Percentiles rank a stretch among this genome's conserved stretches.
These are phyloP conservation scores for Geotrypetes seraphini DNA, from an alignment of 2,797 vertebrate genomes.

Conservation along the genomic window DNA sequence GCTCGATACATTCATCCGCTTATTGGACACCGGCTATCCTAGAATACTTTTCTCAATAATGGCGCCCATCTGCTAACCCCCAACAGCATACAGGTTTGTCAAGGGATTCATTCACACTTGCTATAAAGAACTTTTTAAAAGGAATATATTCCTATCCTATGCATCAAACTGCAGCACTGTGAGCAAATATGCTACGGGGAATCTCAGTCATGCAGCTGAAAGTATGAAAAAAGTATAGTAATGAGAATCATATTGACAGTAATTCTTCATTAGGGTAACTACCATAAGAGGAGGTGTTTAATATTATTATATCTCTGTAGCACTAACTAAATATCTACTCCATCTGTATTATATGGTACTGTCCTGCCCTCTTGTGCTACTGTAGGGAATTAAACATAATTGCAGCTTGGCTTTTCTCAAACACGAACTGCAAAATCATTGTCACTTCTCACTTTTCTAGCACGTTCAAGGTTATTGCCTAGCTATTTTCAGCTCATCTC, in stretches of 20 bases:
- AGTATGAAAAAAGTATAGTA: too few relatives aligned
- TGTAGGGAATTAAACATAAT: constrained; percentile 31
- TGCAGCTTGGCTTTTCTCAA: constrained; percentile 29
- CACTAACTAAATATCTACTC: constrained; percentile 1
- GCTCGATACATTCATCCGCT: too few relatives aligned
- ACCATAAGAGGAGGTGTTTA: constrained; percentile 7
- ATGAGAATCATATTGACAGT: too few relatives aligned
- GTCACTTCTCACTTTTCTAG: constrained; percentile 53
- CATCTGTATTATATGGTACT: constrained; percentile 63
- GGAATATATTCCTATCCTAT: too few relatives aligned
- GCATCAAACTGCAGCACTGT: too few relatives aligned
- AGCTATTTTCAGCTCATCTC: constrained; percentile 88
- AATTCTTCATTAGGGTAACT: constrained; percentile 13
- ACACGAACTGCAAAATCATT: constrained; percentile 30
- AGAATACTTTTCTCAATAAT: too few relatives aligned
- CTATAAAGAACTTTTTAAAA: too few relatives aligned
- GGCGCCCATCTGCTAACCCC: too few relatives aligned
- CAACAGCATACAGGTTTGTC: background rate
- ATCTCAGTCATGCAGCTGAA: too few relatives aligned
- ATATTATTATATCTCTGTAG: background rate
- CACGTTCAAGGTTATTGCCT: constrained; percentile 80
- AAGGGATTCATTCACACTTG: background rate
- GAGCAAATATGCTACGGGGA: too few relatives aligned
- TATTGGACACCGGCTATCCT: too few relatives aligned
- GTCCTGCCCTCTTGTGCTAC: constrained; percentile 80